Evolutionary conservation across 2,797 vertebrate genomes (phyloP).

Genomic region (Lacerta agilis): DNA sequence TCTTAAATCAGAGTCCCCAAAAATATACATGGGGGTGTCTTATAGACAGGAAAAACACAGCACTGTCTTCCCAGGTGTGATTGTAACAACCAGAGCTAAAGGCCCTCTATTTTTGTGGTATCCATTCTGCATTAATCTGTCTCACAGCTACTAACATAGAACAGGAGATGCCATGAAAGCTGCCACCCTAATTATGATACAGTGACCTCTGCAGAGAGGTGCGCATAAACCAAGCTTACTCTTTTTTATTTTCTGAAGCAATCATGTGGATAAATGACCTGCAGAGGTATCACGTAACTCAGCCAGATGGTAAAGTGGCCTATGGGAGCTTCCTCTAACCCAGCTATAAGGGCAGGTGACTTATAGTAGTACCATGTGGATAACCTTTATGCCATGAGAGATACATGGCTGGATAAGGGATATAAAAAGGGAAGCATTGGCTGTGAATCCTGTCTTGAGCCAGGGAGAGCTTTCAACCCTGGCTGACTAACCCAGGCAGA

Average conservation of each 20-base stretch:
- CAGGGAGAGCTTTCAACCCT: no score
- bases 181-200: neutral
- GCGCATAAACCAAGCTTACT: neutral
- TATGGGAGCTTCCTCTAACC: neutral
- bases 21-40: no score
- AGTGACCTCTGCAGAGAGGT: neutral
- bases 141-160: neutral
- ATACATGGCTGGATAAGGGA: no score
- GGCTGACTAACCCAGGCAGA: neutral
- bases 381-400: neutral
- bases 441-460: no score
- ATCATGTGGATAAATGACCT: neutral
- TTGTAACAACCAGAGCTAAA: neutral
- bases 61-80: neutral
- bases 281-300: neutral
- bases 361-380: neutral
- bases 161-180: neutral
- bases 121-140: neutral
- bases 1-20: no score
- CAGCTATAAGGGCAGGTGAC: neutral
- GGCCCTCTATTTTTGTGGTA: neutral
- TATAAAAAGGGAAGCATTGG: no score
- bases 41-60: no score
- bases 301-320: neutral
- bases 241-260: neutral